Evolutionary conservation across 2,113 vertebrate species (phyloP).

Genomic region (Uria aalge): DNA sequence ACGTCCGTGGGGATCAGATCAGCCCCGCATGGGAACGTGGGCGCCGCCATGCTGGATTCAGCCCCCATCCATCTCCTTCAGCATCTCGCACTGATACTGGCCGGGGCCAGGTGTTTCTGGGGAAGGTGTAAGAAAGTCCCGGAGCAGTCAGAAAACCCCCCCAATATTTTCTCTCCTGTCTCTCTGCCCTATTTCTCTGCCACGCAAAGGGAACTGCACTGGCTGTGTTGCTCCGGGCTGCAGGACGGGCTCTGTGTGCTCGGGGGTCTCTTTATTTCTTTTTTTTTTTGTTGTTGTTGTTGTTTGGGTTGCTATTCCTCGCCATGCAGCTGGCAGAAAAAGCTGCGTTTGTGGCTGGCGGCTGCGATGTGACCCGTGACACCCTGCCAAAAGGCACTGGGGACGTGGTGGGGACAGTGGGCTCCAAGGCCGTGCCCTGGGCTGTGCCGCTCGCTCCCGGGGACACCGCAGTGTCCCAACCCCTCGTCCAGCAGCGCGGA

Average conservation of each 20-base stretch:
- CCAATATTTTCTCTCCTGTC: neutral
- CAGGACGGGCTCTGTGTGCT: fast-evolving
- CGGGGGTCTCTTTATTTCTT: neutral
- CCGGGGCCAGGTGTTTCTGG: neutral
- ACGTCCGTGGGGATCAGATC: fast-evolving
- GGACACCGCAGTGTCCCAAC: neutral
- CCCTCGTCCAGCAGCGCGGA: neutral
- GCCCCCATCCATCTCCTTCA: fast-evolving
- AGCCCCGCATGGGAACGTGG: fast-evolving
- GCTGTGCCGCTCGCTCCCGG: neutral
- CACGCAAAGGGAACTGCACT: neutral
- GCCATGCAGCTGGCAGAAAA: neutral
- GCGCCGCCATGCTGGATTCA: fast-evolving
- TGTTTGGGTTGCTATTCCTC: neutral
- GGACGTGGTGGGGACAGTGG: fast-evolving
- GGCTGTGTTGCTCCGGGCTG: neutral
- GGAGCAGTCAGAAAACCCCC: neutral
- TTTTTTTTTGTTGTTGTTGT: neutral
- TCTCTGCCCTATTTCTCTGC: neutral
- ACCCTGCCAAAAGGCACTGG: neutral
- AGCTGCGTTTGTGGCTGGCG: neutral
- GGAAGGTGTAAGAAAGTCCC: neutral
- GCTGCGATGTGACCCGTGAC: fast-evolving
- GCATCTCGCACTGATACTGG: neutral
- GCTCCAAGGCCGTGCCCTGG: neutral